Percentiles rank a stretch among this genome's conserved stretches.
phyloP scores from a whole-genome alignment of 2,888 invertebrate species.

The Melinaea marsaeus region DNA sequence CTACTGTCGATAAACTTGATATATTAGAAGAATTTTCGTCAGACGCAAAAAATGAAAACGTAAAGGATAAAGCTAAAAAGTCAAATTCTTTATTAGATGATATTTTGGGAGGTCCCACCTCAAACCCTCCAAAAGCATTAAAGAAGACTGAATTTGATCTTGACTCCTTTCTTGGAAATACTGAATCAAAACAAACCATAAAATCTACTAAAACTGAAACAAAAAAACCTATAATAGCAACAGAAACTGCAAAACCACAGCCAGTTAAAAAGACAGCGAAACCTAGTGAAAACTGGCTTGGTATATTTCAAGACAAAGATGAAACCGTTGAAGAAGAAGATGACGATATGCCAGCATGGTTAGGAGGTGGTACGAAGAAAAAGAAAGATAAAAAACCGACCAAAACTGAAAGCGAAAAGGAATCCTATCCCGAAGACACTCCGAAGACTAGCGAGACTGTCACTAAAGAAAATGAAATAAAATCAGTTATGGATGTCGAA shows the following conservation, averaged over 20 bases:
- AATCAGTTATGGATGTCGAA: conserved; percentile 29
- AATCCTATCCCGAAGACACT: conserved; percentile 20
- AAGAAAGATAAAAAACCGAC: conserved; percentile 43
- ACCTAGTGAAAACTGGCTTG: conserved; percentile 66
- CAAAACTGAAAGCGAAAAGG: conserved; percentile 29
- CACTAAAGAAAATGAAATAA: conserved; percentile 26
- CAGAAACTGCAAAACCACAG: conserved; percentile 44
- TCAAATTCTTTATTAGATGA: conserved; percentile 74
- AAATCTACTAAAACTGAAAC: conserved; percentile 40
- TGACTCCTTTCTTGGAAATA: conserved; percentile 56
- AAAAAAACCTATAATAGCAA: conserved; percentile 38
- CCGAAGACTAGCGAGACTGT: conserved; percentile 23
- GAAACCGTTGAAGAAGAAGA: conserved; percentile 45
- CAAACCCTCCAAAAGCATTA: conserved; percentile 43
- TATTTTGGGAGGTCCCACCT: conserved; percentile 72
- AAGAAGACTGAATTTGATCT: conserved; percentile 63
- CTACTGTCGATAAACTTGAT: conserved; percentile 53
- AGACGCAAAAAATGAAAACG: conserved; percentile 45
- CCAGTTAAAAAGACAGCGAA: conserved; percentile 46
- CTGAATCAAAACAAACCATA: conserved; percentile 44
- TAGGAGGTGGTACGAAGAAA: conserved; percentile 54
- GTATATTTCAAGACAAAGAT: conserved; percentile 63
- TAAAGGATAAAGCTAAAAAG: conserved; percentile 61
- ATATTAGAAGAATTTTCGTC: conserved; percentile 49
- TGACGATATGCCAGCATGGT: conserved; percentile 64